Conservation (phyloP, 2,797 vertebrate species). For the Lindbergichthys nudifrons region DNA sequence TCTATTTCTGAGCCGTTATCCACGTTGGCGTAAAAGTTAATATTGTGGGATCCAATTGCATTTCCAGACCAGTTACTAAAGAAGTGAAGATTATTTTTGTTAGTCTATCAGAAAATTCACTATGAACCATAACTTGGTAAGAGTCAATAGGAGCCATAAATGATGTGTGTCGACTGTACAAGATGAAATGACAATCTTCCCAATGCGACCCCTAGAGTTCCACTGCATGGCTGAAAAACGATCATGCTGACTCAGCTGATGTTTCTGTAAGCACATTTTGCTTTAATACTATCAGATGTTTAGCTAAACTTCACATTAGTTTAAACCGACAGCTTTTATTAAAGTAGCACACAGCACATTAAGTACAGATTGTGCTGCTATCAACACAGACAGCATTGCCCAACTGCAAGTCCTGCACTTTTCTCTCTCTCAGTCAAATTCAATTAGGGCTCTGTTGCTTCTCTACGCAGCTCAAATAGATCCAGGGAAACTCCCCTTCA, state of each 20-base stretch:
- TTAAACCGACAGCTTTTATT: conserved; percentile 6
- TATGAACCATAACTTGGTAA: neutral
- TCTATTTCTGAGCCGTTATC: neutral
- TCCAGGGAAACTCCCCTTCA: conserved; percentile 74
- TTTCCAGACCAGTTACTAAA: neutral
- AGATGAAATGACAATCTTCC: neutral
- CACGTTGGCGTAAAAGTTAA: neutral
- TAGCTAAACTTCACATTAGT: conserved; percentile 2
- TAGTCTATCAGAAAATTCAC: neutral
- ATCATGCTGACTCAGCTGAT: conserved; percentile 14
- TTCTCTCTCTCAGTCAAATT: conserved; percentile 62
- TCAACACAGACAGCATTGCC: conserved; percentile 34
- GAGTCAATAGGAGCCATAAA: neutral
- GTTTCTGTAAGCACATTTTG: conserved; percentile 4
- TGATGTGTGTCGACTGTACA: neutral
- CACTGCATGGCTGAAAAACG: neutral
- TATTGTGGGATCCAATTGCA: neutral
- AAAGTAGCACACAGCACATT: conserved; percentile 17
- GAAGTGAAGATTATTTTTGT: neutral
- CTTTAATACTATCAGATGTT: conserved; percentile 10
- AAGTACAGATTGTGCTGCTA: conserved; percentile 43
- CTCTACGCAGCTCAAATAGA: conserved; percentile 64
- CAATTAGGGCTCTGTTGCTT: conserved; percentile 71
- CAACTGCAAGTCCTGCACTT: conserved; percentile 43
- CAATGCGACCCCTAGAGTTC: neutral